These are phyloP conservation scores for Xestoiulus laeticollis DNA, from an alignment of 2,888 invertebrate genomes.

Conservation along the genomic window DNA sequence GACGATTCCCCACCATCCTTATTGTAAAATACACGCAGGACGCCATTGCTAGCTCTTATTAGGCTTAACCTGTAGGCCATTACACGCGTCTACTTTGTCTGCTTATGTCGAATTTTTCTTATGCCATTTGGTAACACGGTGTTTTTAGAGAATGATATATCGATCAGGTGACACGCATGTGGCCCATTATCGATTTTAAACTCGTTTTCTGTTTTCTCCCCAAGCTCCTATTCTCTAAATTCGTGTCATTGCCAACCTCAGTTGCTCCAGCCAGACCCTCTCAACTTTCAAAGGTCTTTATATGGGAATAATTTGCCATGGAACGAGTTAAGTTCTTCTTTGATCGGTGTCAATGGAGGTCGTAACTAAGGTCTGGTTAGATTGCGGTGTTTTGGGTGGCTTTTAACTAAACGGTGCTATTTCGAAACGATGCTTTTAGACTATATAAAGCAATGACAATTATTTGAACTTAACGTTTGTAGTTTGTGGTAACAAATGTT, in stretches of 20 bases:
- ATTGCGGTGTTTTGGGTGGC: neutral
- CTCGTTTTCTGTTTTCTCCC: neutral
- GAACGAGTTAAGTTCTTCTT: neutral
- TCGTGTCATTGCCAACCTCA: neutral
- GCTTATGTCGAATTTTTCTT: neutral
- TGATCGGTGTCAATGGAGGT: neutral
- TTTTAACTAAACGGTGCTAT: neutral
- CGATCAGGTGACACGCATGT: slow-evolving; percentile 19
- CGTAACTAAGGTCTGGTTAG: neutral
- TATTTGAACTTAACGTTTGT: no score
- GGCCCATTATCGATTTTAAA: slow-evolving; percentile 31
- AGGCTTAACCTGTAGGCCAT: slow-evolving; percentile 28
- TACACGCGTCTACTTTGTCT: neutral
- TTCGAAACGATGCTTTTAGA: no score
- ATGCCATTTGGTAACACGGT: neutral
- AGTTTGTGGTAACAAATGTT: no score
- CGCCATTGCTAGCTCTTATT: slow-evolving; percentile 36
- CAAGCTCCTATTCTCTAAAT: neutral
- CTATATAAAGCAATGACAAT: no score
- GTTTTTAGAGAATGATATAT: neutral
- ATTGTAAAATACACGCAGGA: slow-evolving; percentile 4
- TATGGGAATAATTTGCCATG: neutral
- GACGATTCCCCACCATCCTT: slow-evolving; percentile 15
- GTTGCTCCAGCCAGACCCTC: neutral
- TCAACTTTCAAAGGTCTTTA: neutral